phyloP scores from a whole-genome alignment of 2,888 invertebrate genomes.

The Sclerodermus sp. region DNA sequence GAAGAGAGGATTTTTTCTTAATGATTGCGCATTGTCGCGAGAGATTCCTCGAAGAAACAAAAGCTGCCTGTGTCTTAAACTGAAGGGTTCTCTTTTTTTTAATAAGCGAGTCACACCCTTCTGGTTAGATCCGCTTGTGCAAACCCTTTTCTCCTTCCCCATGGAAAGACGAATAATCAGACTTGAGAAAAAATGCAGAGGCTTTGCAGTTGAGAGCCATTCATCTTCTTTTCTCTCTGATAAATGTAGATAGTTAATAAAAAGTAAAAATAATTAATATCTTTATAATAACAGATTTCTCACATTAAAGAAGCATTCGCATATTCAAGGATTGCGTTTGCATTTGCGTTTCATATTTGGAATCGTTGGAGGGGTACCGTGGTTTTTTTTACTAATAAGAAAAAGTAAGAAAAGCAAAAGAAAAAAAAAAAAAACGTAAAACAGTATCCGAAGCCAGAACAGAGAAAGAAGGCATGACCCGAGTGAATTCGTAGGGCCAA shows the following conservation, averaged over 20 bases:
- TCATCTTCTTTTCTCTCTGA: conserved; percentile 34
- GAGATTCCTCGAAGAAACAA: conserved; percentile 24
- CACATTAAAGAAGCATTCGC: too few species aligned
- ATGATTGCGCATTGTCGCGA: conserved; percentile 42
- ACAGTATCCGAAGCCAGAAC: too few species aligned
- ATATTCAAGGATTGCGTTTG: too few species aligned
- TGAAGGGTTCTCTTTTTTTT: conserved; percentile 33
- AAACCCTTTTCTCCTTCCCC: conserved; percentile 29
- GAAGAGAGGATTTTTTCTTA: conserved; percentile 28
- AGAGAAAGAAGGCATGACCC: conserved; percentile 20
- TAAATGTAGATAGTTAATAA: conserved; percentile 37
- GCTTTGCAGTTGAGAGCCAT: conserved; percentile 11
- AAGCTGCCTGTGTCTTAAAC: conserved; percentile 25
- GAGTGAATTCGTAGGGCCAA: conserved; percentile 27
- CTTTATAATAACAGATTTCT: too few species aligned
- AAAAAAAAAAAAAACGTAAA: conserved; percentile 1
- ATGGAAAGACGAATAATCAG: conserved; percentile 26
- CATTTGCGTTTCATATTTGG: too few species aligned
- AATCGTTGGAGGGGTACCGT: too few species aligned
- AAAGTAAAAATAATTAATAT: too few species aligned
- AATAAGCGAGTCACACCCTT: conserved; percentile 40
- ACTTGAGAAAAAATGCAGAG: not conserved
- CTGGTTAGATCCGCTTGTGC: conserved; percentile 33
- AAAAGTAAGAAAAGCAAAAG: not conserved
- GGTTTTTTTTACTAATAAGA: too few species aligned